A percentile compares a stretch with the other conserved stretches of the same genome.
Conservation (phyloP, 1,140 invertebrate genomes). For the Thaumetopoea pityocampa region DNA sequence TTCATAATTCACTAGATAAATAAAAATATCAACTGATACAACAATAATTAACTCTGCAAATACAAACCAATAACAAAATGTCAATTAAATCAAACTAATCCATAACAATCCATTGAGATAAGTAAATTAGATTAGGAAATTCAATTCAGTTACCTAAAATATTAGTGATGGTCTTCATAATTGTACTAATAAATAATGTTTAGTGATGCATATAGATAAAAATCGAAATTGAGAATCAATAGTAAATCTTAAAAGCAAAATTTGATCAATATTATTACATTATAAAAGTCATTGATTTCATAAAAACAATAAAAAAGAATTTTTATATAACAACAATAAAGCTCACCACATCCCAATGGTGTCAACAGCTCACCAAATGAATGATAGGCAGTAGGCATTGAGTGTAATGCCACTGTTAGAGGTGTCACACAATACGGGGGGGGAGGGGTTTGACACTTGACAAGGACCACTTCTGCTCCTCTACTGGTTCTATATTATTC, state of each 20-base stretch:
- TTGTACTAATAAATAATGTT: slow-evolving; percentile 38
- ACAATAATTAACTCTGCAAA: slow-evolving; percentile 54
- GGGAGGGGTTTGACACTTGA: too few species aligned
- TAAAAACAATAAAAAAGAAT: slow-evolving; percentile 51
- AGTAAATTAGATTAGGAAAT: slow-evolving; percentile 37
- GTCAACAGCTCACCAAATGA: slow-evolving; percentile 43
- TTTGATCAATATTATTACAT: slow-evolving; percentile 27
- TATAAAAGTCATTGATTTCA: slow-evolving; percentile 37
- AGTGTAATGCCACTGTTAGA: slow-evolving; percentile 15
- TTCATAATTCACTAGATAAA: slow-evolving; percentile 53
- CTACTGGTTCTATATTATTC: slow-evolving; percentile 30
- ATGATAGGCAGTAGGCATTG: slow-evolving; percentile 21
- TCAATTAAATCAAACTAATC: slow-evolving; percentile 59
- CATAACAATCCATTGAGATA: slow-evolving; percentile 41
- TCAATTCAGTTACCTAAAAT: slow-evolving; percentile 38
- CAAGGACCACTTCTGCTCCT: slow-evolving; percentile 28
- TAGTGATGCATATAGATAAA: slow-evolving; percentile 45
- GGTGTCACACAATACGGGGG: too few species aligned
- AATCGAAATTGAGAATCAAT: slow-evolving; percentile 31
- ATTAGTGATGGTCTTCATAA: slow-evolving; percentile 37
- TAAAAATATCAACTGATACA: slow-evolving; percentile 70
- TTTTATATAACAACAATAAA: slow-evolving; percentile 44
- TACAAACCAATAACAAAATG: slow-evolving; percentile 66
- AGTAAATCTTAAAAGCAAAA: slow-evolving; percentile 35
- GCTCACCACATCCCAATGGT: slow-evolving; percentile 49